Evolutionary conservation across 2,888 invertebrate species (phyloP).

Genomic region (Timandra comae): DNA sequence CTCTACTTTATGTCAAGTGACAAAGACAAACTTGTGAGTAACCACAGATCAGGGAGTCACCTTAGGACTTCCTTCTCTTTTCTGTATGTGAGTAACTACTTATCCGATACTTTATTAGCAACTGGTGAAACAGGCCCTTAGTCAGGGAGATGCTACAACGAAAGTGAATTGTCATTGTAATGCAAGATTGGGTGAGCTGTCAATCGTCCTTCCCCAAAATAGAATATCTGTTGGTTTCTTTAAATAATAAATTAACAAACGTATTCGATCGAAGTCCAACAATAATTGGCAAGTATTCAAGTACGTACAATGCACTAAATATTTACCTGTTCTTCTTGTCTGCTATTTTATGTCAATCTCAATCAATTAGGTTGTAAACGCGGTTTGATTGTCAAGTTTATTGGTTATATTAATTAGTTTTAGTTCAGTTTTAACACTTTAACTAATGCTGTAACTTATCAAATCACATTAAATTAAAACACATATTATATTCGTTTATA

Average conservation of each 20-base stretch:
- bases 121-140: no score
- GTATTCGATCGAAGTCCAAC: conserved; percentile 62
- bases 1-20: no score
- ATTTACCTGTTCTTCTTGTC: conserved; percentile 70
- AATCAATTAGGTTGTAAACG: conserved; percentile 3
- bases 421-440: no score
- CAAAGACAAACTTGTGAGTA: no score
- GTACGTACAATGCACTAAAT: conserved; percentile 64
- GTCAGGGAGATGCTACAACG: conserved; percentile 10
- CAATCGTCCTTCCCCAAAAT: conserved; percentile 33
- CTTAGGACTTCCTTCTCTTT: no score
- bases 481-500: no score
- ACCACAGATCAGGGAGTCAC: no score
- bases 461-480: no score
- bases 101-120: no score
- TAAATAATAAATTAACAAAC: conserved; percentile 51
- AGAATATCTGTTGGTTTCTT: conserved; percentile 45
- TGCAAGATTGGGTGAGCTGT: conserved; percentile 16
- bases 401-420: no score
- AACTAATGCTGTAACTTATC: no score
- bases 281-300: conserved; percentile 67
- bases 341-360: conserved; percentile 42
- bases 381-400: conserved; percentile 10
- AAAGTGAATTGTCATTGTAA: conserved; percentile 14
- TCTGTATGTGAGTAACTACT: no score